These are phyloP conservation scores for Idaea biselata DNA, from an alignment of 2,888 invertebrate species.

Conservation along the genomic window DNA sequence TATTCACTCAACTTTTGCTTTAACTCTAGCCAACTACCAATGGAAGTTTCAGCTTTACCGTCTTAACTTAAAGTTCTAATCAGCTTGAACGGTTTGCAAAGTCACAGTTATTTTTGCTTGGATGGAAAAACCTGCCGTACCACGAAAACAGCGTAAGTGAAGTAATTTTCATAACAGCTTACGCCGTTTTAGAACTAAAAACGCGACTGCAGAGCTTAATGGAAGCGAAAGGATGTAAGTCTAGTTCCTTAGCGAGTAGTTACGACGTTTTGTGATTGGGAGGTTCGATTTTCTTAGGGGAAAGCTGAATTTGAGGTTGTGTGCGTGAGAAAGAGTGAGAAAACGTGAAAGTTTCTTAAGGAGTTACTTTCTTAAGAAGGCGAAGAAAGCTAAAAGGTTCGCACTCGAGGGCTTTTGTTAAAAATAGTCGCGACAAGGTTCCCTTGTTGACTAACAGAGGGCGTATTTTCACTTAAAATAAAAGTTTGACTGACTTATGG, in stretches of 20 bases:
- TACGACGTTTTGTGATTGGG: slow-evolving; percentile 39
- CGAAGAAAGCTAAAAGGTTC: slow-evolving; percentile 77
- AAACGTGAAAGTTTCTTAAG: slow-evolving; percentile 68
- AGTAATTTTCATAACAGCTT: slow-evolving; percentile 18
- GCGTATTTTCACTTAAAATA: slow-evolving; percentile 38
- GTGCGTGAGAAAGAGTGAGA: slow-evolving; percentile 39
- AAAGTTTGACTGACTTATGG: neutral
- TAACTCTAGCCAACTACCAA: slow-evolving; percentile 19
- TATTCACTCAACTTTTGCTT: slow-evolving; percentile 30
- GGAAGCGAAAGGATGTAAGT: slow-evolving; percentile 27
- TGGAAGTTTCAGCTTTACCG: slow-evolving; percentile 23
- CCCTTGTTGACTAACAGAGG: slow-evolving; percentile 55
- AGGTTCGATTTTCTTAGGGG: slow-evolving; percentile 36
- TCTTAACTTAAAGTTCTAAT: slow-evolving; percentile 11
- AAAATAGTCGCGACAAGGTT: slow-evolving; percentile 63
- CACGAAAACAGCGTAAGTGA: slow-evolving; percentile 35
- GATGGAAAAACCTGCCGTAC: slow-evolving; percentile 20
- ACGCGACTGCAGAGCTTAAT: neutral
- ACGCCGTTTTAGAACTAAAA: slow-evolving; percentile 31
- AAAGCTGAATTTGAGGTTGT: slow-evolving; percentile 41
- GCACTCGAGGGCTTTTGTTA: slow-evolving; percentile 70
- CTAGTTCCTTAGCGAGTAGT: slow-evolving; percentile 11
- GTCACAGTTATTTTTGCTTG: slow-evolving; percentile 36
- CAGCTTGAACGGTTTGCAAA: slow-evolving; percentile 14
- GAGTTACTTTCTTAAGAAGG: slow-evolving; percentile 74